Evolutionary conservation across 2,888 invertebrate genomes (phyloP).

Genomic region (Autographa gamma): DNA sequence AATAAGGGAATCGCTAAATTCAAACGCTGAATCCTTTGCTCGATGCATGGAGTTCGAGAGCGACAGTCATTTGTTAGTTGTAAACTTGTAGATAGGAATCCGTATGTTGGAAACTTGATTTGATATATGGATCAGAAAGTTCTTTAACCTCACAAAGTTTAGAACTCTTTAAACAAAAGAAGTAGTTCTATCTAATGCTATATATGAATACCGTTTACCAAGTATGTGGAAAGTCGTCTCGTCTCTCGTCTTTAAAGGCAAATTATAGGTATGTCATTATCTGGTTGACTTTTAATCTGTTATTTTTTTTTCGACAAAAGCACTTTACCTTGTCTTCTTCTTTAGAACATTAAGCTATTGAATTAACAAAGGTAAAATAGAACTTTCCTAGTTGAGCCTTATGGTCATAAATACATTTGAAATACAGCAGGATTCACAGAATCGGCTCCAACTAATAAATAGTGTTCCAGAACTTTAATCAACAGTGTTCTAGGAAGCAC

Average conservation of each 20-base stretch:
- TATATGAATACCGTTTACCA: no score
- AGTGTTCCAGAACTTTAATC: slow-evolving; percentile 24
- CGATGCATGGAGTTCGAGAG: neutral
- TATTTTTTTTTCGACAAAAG: no score
- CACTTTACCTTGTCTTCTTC: no score
- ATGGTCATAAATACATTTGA: slow-evolving; percentile 18
- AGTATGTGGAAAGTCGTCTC: no score
- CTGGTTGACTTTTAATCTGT: no score
- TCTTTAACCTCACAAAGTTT: neutral
- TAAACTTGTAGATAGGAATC: neutral
- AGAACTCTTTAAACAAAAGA: neutral
- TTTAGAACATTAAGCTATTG: no score
- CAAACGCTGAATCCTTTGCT: neutral
- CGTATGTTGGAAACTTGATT: neutral
- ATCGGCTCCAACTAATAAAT: slow-evolving; percentile 22
- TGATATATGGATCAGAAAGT: neutral
- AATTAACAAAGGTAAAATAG: neutral
- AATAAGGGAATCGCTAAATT: slow-evolving; percentile 1
- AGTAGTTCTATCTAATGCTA: no score
- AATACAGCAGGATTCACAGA: neutral
- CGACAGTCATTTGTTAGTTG: neutral
- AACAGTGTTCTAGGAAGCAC: neutral
- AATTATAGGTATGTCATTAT: no score
- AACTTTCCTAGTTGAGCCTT: neutral
- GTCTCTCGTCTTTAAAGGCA: no score